Conservation (phyloP, 2,113 vertebrate species). For the Procapra przewalskii region DNA sequence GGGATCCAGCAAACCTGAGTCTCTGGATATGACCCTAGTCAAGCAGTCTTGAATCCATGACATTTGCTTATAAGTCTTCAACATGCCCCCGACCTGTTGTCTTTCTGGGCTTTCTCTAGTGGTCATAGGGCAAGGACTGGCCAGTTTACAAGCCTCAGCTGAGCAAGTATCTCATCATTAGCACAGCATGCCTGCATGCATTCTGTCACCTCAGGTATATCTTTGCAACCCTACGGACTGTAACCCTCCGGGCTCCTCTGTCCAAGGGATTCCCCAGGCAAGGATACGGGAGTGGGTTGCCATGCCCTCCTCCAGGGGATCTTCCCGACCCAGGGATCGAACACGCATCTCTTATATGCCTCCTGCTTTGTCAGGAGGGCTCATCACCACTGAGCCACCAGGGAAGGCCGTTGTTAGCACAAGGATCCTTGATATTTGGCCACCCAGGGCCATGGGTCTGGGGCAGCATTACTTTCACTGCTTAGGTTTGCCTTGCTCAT, state of each 20-base stretch:
- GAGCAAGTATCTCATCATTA: not conserved
- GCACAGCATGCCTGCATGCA: not conserved
- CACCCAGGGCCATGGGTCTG: fast-evolving
- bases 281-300: not conserved
- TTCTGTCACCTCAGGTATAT: not conserved
- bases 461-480: not conserved
- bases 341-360: not conserved
- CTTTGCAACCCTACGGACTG: not conserved
- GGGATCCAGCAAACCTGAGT: not conserved
- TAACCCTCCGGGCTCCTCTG: not conserved
- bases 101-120: not conserved
- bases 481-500: not conserved
- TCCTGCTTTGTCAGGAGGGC: not conserved
- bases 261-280: not conserved
- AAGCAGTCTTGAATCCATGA: not conserved
- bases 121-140: not conserved
- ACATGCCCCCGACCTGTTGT: too few relatives aligned
- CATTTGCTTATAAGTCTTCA: not conserved
- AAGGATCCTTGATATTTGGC: not conserved
- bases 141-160: not conserved
- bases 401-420: not conserved
- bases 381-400: not conserved
- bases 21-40: not conserved
- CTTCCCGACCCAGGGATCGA: not conserved
- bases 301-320: not conserved